A percentile compares a stretch with the other conserved stretches of the same genome.
These are phyloP conservation scores for Hydropotes inermis DNA, from an alignment of 2,113 vertebrate genomes.

Conservation along the genomic window DNA sequence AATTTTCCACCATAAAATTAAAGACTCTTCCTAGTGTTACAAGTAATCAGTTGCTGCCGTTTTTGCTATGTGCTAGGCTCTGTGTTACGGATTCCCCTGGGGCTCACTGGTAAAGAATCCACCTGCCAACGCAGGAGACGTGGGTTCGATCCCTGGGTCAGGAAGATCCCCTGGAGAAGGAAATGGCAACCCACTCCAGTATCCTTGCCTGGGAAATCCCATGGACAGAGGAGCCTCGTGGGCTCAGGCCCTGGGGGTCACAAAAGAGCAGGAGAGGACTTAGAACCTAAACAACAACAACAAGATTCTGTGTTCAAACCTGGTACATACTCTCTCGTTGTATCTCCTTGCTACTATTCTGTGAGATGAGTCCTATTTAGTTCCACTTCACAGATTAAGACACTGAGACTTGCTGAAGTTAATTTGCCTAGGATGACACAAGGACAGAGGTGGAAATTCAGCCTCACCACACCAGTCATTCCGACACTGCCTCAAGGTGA, in stretches of 20 bases:
- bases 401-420: not conserved
- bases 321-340: not conserved
- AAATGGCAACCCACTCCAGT: not conserved
- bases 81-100: not conserved
- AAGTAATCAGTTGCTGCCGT: not conserved
- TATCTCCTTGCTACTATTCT: not conserved
- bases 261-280: not conserved
- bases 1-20: not conserved
- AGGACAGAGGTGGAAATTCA: not conserved
- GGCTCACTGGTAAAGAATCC: not conserved
- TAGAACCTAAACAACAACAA: not conserved
- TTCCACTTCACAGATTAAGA: not conserved
- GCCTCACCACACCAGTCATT: not conserved
- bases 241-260: not conserved
- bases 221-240: not conserved
- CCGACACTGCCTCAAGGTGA: not conserved
- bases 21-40: not conserved
- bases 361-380: not conserved
- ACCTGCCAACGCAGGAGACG: not conserved
- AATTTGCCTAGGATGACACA: not conserved
- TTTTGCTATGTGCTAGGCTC: not conserved
- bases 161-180: not conserved
- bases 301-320: not conserved
- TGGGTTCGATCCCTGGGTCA: not conserved
- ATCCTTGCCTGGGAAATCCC: not conserved